Conservation (phyloP, 2,797 vertebrate species). For the Periparus ater region DNA sequence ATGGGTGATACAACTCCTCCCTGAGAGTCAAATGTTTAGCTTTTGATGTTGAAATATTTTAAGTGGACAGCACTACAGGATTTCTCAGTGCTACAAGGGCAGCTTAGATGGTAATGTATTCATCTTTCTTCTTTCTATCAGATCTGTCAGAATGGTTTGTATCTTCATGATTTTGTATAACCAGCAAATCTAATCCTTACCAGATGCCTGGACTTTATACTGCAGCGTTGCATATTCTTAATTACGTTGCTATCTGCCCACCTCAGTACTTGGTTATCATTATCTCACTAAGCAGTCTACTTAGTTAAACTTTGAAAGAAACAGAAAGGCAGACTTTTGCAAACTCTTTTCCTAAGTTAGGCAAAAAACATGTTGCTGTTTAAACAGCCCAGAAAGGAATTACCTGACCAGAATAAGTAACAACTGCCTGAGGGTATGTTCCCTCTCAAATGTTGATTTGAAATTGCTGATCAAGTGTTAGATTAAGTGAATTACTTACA, state of each 20-base stretch:
- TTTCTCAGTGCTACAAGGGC: slow-evolving; percentile 18
- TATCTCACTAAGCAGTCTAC: neutral
- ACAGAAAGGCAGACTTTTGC: neutral
- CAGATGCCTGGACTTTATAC: slow-evolving; percentile 36
- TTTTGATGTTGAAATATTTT: slow-evolving; percentile 55
- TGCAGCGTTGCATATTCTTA: slow-evolving; percentile 2
- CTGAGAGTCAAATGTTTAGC: neutral
- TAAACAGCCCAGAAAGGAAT: slow-evolving; percentile 43
- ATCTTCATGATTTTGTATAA: slow-evolving; percentile 35
- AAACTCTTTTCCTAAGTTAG: neutral
- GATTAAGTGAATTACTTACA: slow-evolving; percentile 55
- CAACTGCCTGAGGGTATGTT: slow-evolving; percentile 34
- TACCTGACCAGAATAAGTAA: slow-evolving; percentile 63
- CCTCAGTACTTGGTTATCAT: slow-evolving; percentile 7
- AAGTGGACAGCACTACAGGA: slow-evolving; percentile 28
- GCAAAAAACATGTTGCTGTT: slow-evolving; percentile 26
- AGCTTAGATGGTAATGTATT: slow-evolving; percentile 17
- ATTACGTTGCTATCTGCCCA: slow-evolving; percentile 2
- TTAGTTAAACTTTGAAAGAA: slow-evolving; percentile 25
- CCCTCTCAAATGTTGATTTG: neutral
- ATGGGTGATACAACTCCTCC: neutral
- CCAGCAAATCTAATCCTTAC: slow-evolving; percentile 44
- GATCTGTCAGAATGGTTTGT: slow-evolving; percentile 36
- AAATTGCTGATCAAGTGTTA: slow-evolving; percentile 55
- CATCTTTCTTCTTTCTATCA: slow-evolving; percentile 35